Base-by-base conservation (phyloP, 1,140 invertebrate species). In the Melanaphis sacchari region DNA sequence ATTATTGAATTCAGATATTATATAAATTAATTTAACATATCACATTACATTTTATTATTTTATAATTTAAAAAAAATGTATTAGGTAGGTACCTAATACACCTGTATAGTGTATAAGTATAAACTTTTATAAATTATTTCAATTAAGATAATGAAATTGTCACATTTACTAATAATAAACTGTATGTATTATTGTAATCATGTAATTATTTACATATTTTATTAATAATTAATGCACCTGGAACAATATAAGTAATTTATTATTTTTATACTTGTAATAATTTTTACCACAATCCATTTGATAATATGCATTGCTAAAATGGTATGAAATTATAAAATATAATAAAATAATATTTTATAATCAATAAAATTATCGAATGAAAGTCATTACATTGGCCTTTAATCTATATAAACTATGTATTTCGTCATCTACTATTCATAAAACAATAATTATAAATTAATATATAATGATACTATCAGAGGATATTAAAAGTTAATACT, bases 391-490 rank as follows among this genome's bases (percentile, higher is more conserved):
- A 46, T 91, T 59, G 90, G 90, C 66, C 36, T 81, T 91, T 91
- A 91, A 91, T 91, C 90, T 91, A 91, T 91, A 89, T 91, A 76
- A 66, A 91, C 52, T 91, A 91, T 81, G 90, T 66, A 41, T 91
- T 91, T 81, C 90, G 90, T 91, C 66, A 91, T 91, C 41, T 38
- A 81, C 90, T 91, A 38, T 91, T 91, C 90, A 81, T 91, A 91
- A 91, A 91, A 81, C 90, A 91, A 91, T 91, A 91, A 91, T 91
- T 91, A 91, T 81, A 91, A 91, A 91, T 91, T 81, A 91, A 81
- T 91, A 76, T 52, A 76, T 76, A 76, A 76, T 54, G 90, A 90
- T 54, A 41, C 89, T 59, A 81, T 40, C 59, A 76, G 90, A 91
- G 59, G 90, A 81, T 91, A 91, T 91, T 91, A 91, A 66, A 91